These are phyloP conservation scores for Mormyrus lacerda DNA, from an alignment of 2,113 vertebrate species.

Conservation along the genomic window DNA sequence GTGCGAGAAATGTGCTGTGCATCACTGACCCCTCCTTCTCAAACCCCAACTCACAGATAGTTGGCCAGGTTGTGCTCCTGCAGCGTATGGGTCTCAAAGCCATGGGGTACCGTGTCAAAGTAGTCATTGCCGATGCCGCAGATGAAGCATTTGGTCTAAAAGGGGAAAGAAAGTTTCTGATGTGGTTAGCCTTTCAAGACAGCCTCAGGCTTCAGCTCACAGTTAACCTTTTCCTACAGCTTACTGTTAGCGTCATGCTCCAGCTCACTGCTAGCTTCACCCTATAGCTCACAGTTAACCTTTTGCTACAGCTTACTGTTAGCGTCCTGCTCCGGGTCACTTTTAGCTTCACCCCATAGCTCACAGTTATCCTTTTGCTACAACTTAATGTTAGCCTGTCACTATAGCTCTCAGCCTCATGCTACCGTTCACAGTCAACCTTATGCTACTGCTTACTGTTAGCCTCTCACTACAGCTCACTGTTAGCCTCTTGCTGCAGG, in stretches of 20 bases:
- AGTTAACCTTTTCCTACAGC: neutral
- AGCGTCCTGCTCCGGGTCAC: neutral
- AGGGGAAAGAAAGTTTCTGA: slow-evolving; percentile 33
- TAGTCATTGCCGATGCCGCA: slow-evolving; percentile 97
- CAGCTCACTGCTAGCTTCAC: neutral
- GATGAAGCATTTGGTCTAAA: slow-evolving; percentile 94
- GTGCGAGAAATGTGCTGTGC: neutral
- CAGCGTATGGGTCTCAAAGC: slow-evolving; percentile 93
- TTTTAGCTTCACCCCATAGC: neutral
- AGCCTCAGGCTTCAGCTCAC: neutral
- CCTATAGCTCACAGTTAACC: neutral
- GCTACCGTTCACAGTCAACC: neutral
- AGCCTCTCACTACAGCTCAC: neutral
- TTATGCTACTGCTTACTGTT: neutral
- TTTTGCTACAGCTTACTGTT: too few relatives aligned
- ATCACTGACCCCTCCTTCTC: neutral
- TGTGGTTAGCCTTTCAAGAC: neutral
- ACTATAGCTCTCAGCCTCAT: neutral
- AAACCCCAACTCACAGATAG: slow-evolving; percentile 80
- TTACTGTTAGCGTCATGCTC: neutral
- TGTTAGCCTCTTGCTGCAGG: neutral
- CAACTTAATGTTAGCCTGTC: neutral
- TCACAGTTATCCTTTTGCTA: neutral
- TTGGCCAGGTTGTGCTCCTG: slow-evolving; percentile 98
- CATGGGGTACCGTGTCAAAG: slow-evolving; percentile 95